Conservation (phyloP, 37 sponge, comb jelly and placozoan species). For the Sycon ciliatum region DNA sequence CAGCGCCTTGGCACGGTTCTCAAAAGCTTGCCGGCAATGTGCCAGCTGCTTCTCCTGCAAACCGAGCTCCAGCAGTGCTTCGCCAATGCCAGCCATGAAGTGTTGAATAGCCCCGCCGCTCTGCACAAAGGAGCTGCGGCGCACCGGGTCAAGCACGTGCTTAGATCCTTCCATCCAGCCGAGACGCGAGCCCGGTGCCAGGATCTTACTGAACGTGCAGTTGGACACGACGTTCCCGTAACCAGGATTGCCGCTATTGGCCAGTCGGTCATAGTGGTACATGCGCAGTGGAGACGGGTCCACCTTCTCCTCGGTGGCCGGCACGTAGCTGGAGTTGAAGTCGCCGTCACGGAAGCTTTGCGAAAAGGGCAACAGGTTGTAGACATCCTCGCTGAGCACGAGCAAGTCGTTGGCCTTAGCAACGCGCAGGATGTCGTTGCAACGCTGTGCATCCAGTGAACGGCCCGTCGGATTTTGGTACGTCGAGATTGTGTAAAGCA, state of each 20-base stretch:
- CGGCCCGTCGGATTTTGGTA: constrained; percentile 70
- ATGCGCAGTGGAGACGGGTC: not conserved
- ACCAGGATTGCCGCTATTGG: constrained; percentile 42
- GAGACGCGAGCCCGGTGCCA: constrained; percentile 63
- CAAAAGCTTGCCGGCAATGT: no score
- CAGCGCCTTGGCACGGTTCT: no score
- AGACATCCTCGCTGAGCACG: constrained; percentile 71
- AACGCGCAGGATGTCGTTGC: constrained; percentile 39
- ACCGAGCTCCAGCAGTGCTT: no score
- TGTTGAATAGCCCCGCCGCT: no score
- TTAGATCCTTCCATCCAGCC: constrained; percentile 74
- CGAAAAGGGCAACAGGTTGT: constrained; percentile 39
- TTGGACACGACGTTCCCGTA: constrained; percentile 73
- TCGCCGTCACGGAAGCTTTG: not conserved
- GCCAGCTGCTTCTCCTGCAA: no score
- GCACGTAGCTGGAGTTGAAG: no score
- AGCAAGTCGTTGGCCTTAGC: constrained; percentile 60
- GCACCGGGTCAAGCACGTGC: constrained; percentile 15
- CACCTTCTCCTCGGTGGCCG: not conserved
- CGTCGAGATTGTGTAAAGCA: constrained; percentile 55
- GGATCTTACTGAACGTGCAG: constrained; percentile 65
- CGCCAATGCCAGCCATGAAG: no score
- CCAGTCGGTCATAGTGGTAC: not conserved
- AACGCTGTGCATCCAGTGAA: constrained; percentile 37
- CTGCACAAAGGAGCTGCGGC: constrained; percentile 14